Percentiles rank a stretch among this genome's conserved stretches.
phyloP scores from a whole-genome alignment of 1,140 invertebrate species.

The Stegodyphus dumicola region DNA sequence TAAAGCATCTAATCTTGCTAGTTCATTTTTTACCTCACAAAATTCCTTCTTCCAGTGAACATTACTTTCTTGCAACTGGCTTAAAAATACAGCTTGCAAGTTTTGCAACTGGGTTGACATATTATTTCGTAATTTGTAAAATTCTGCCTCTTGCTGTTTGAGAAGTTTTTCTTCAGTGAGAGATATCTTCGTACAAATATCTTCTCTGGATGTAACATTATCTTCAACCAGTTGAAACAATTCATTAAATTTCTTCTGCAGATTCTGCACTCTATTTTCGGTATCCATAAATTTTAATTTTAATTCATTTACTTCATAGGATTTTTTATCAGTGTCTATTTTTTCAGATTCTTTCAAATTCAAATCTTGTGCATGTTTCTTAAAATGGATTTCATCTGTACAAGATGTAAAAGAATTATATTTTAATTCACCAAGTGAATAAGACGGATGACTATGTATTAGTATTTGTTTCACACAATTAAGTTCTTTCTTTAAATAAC shows the following conservation, averaged over 20 bases:
- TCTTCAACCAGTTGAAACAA: background rate
- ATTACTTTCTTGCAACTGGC: background rate
- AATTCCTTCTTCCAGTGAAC: background rate
- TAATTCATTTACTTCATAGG: too few species aligned
- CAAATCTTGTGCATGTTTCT: too few species aligned
- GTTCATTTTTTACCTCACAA: conserved; percentile 16
- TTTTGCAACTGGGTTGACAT: background rate
- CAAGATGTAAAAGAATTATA: background rate
- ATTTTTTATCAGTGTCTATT: background rate
- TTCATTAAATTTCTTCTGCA: background rate
- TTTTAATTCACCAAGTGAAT: background rate
- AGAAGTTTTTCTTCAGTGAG: background rate
- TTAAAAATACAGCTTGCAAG: background rate
- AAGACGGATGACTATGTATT: background rate
- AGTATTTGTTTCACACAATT: background rate
- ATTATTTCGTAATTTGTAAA: background rate
- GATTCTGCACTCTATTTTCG: too few species aligned
- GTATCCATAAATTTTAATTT: too few species aligned
- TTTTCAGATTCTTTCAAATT: background rate
- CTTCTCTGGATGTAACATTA: background rate
- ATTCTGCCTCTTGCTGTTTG: background rate
- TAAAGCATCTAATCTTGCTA: background rate
- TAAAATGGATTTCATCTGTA: too few species aligned
- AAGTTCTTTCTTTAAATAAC: background rate
- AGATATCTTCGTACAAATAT: background rate